Conservation (phyloP, 2,797 vertebrate species). For the Esox lucius region DNA sequence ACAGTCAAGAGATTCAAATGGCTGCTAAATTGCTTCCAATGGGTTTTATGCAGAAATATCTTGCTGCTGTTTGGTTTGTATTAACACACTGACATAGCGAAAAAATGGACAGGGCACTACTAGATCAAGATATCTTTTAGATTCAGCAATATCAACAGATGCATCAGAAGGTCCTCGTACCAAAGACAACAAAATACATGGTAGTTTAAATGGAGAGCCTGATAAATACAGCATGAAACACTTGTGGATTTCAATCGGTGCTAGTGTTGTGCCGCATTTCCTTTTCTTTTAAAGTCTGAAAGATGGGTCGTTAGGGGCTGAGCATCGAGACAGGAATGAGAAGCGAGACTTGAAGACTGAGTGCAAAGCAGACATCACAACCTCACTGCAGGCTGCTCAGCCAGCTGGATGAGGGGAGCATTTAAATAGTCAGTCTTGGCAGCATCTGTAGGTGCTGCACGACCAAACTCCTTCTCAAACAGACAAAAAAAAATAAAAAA, state of each 20-base stretch:
- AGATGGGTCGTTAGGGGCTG: neutral
- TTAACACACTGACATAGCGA: neutral
- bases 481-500: neutral
- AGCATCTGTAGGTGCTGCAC: conserved; percentile 7
- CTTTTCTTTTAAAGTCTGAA: neutral
- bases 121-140: neutral
- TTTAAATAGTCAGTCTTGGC: conserved; percentile 9
- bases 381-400: neutral
- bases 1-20: neutral
- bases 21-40: neutral
- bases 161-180: neutral
- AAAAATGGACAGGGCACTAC: neutral
- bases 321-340: neutral
- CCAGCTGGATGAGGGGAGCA: neutral
- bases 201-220: too few species aligned
- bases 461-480: conserved; percentile 6
- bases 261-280: too few species aligned
- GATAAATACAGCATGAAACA: too few species aligned
- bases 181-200: too few species aligned
- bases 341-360: neutral
- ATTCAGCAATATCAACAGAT: neutral
- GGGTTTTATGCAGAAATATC: neutral
- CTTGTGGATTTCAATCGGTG: too few species aligned
- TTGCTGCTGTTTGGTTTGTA: neutral
- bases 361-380: neutral